Base-by-base conservation (phyloP, 2,113 vertebrate genomes). In the Arothron firmamentum region DNA sequence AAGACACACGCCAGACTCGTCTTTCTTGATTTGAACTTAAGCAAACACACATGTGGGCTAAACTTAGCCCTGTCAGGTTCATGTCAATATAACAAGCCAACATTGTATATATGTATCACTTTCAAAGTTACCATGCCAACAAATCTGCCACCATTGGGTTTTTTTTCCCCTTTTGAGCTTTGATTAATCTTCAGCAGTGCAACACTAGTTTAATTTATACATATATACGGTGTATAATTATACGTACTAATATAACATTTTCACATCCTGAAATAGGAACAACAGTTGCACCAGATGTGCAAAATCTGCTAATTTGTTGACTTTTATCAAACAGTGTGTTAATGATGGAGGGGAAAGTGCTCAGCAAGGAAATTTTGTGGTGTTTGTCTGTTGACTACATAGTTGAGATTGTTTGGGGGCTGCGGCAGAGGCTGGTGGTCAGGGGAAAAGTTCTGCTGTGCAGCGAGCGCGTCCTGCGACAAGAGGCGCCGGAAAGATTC, bases 321-420 rank as follows among this genome's bases (percentile, higher is more conserved):
- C 18, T 59, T 67, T 72, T 62, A 58, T 18, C 14, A 6, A 8
- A 53, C 56, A 43, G 48, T 34, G 63, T 62, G 57, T 70, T 65
- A 75, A 54, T 58, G 64, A 66, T 46, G 52, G 72, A 49, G 60
- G 70, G 59, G 52, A 56, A 47, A 69, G 67, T 81, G 80, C 82
- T 77, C 77, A 72, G 64, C 58, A 59, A 62, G 56, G 60, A 42
- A 64, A 65, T 84, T 87, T 63, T 79, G 77, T 79, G 72, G 73
- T 85, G 83, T 83, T 83, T 83, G 75, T 77, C 84, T 90, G 89
- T 90, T 90, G 88, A 89, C 78, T 84, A 77, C 90, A 90, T 90
- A 87, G 86, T 83, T 89, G 69, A 88, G 82, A 88, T 90, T 90
- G 88, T 90, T 91, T 87, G 81, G 85, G 83, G 77, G 65, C 72